Base-by-base conservation (phyloP, 2,113 vertebrate genomes). In the Corynorhinus townsendii region DNA sequence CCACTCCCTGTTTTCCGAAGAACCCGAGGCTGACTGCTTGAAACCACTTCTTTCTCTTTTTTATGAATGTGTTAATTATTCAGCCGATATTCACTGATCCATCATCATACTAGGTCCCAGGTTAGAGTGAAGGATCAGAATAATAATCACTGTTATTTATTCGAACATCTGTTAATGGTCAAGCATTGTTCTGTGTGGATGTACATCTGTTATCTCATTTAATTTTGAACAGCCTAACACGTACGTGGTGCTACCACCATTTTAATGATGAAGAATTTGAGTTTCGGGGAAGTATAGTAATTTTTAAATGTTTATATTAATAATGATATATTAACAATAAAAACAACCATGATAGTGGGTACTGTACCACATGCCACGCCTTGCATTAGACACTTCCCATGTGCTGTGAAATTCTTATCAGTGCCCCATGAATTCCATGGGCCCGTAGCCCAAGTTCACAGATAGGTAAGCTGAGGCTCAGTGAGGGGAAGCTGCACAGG, bases 71-170 rank as follows among this genome's bases (percentile, higher is more conserved):
- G 68, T 47, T 92, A 47, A 86, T 97, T 89, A 90, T 93, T 95
- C 85, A 64, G 43, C 94, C 69, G 49, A 45, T 96, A 75, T 86
- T 93, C 86, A 88, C 86, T 26, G 52, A 92, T 72, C 52, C 59
- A 52, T 84, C 33, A 0, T 89, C 90, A 54, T 38, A 20, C 33
- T n/a, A n/a, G 10, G 43, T 86, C 96, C 91, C 54, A 30, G 85
- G 93, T 95, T 82, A 95, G 75, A 84, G 54, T 35, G 33, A 26
- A 43, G 49, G 94, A 88, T 90, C 59, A 87, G 90, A 96, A 90
- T 92, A 68, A 64, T 84, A 89, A 93, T 81, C 4, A 38, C 82
- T 77, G 45, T 73, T 86, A 56, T 80, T 94, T 66, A 73, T 49
- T 75, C 1, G 9, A 83, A 54, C 93, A 75, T 95, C 94, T 92